These are phyloP conservation scores for Carterocephalus palaemon DNA, from an alignment of 2,888 invertebrate species.

Conservation along the genomic window DNA sequence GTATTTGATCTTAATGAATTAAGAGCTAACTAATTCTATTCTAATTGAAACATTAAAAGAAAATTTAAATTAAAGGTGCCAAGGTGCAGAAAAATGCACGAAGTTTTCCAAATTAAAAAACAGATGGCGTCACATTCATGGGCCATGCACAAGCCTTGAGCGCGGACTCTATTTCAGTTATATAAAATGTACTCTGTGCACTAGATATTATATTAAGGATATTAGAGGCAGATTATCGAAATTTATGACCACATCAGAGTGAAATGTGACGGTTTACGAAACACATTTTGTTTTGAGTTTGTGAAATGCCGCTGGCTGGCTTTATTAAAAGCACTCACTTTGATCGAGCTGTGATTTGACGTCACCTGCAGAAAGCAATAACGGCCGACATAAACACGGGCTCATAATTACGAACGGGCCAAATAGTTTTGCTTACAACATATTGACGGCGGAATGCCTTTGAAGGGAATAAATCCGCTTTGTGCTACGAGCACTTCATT, in stretches of 20 bases:
- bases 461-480: constrained; percentile 52
- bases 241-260: constrained; percentile 25
- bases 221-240: constrained; percentile 35
- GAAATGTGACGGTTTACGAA: constrained; percentile 28
- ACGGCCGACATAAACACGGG: constrained; percentile 53
- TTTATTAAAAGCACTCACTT: constrained; percentile 75
- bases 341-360: constrained; percentile 63
- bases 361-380: constrained; percentile 74
- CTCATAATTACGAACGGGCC: constrained; percentile 59
- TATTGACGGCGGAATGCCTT: constrained; percentile 65
- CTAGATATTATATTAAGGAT: constrained; percentile 37
- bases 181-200: too few relatives aligned
- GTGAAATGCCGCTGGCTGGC: constrained; percentile 37
- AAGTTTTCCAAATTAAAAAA: too few relatives aligned
- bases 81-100: too few relatives aligned
- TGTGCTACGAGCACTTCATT: constrained; percentile 57
- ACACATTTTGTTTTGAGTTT: constrained; percentile 18
- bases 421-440: constrained; percentile 49
- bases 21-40: too few relatives aligned
- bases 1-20: too few relatives aligned
- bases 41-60: too few relatives aligned
- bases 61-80: too few relatives aligned
- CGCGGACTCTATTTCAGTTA: too few relatives aligned
- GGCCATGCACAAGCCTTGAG: too few relatives aligned
- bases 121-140: too few relatives aligned